These are phyloP conservation scores for Caenorhabditis plicata DNA, from an alignment of 2,888 invertebrate species.

Conservation along the genomic window DNA sequence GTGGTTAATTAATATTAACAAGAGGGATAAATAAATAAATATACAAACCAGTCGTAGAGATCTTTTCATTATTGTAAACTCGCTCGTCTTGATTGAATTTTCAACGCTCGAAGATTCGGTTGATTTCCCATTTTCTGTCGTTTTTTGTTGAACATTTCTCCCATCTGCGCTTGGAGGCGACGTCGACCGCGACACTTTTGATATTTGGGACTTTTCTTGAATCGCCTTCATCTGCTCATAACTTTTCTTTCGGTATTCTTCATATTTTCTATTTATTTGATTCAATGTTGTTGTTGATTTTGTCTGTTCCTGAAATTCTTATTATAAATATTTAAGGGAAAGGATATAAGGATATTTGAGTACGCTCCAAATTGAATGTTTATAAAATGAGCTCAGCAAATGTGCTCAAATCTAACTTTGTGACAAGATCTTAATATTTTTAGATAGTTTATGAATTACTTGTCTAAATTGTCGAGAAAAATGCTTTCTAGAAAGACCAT, in stretches of 20 bases:
- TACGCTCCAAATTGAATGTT: too few species aligned
- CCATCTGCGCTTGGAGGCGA: too few species aligned
- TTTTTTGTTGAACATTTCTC: slow-evolving; percentile 1
- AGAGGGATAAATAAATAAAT: too few species aligned
- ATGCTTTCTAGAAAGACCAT: too few species aligned
- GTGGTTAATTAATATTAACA: too few species aligned
- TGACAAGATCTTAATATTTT: too few species aligned
- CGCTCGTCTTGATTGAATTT: neutral
- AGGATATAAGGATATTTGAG: too few species aligned
- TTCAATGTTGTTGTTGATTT: slow-evolving; percentile 6
- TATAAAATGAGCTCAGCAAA: neutral
- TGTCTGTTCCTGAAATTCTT: too few species aligned
- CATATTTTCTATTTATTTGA: slow-evolving; percentile 5
- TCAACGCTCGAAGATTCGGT: neutral
- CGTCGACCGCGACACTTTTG: too few species aligned
- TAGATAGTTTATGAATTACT: too few species aligned
- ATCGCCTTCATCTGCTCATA: neutral
- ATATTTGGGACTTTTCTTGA: slow-evolving; percentile 12
- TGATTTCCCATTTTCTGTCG: neutral
- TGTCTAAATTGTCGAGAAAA: too few species aligned
- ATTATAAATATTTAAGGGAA: too few species aligned
- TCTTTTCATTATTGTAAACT: neutral
- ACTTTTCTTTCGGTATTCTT: slow-evolving; percentile 3
- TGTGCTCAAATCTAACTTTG: neutral
- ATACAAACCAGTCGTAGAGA: neutral